Evolutionary conservation across 2,797 vertebrate species (phyloP).

Genomic region (Dicrostonyx torquatus): DNA sequence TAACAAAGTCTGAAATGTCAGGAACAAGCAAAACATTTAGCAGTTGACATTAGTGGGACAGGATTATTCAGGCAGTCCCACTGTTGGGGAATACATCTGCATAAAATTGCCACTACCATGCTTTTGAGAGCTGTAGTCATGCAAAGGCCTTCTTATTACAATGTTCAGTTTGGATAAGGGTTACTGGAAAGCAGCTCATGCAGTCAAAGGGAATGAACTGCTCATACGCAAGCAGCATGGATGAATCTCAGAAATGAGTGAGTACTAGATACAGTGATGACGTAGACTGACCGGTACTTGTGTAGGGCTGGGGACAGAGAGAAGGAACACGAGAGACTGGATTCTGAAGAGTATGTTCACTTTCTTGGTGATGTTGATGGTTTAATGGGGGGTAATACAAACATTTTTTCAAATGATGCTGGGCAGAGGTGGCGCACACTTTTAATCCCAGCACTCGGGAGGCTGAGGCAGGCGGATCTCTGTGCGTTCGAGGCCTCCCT

Average conservation of each 20-base stretch:
- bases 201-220: background rate
- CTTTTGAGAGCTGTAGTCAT: constrained; percentile 1
- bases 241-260: background rate
- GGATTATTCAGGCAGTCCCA: background rate
- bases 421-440: no score
- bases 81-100: background rate
- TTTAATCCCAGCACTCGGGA: no score
- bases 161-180: constrained; percentile 37
- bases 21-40: background rate
- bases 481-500: no score
- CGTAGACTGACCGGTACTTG: background rate
- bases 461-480: no score
- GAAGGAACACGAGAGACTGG: background rate
- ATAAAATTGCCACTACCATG: background rate
- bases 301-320: background rate
- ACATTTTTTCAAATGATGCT: background rate
- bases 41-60: background rate
- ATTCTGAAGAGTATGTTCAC: background rate
- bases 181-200: constrained; percentile 8
- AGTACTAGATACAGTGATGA: background rate
- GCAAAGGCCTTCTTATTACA: constrained; percentile 40
- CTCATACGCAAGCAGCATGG: background rate
- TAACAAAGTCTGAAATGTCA: background rate
- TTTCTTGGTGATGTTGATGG: background rate
- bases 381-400: background rate